A percentile compares a stretch with the other conserved stretches of the same genome.
These are phyloP conservation scores for Psephotus haematonotus DNA, from an alignment of 2,113 vertebrate genomes.

Conservation along the genomic window DNA sequence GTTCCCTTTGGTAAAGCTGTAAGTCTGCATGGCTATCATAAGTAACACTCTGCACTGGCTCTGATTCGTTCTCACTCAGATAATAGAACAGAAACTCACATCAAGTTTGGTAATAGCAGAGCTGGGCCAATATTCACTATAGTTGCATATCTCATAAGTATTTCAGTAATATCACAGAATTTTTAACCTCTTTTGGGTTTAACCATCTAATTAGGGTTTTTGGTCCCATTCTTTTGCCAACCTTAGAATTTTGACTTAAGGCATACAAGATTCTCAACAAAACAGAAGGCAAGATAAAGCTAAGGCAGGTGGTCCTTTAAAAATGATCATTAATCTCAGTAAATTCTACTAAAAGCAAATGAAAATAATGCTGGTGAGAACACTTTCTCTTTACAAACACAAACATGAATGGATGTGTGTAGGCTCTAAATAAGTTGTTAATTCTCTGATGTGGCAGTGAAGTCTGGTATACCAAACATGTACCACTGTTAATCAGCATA, in stretches of 20 bases:
- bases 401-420: not conserved
- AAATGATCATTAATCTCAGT: not conserved
- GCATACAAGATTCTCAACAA: not conserved
- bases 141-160: not conserved
- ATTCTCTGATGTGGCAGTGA: not conserved
- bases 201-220: accelerated
- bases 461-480: not conserved
- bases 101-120: not conserved
- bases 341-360: not conserved
- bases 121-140: not conserved
- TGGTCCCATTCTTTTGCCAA: not conserved
- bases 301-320: not conserved
- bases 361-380: not conserved
- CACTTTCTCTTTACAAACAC: not conserved
- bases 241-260: not conserved
- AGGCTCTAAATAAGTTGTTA: not conserved
- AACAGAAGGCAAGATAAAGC: not conserved
- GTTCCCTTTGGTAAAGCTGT: not conserved
- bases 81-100: not conserved
- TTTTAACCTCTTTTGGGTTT: not conserved
- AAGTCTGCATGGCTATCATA: not conserved
- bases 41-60: not conserved
- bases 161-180: not conserved
- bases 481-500: not conserved
- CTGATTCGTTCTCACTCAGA: not conserved